These are phyloP conservation scores for Pentalonia nigronervosa DNA, from an alignment of 1,140 invertebrate species.

Conservation along the genomic window DNA sequence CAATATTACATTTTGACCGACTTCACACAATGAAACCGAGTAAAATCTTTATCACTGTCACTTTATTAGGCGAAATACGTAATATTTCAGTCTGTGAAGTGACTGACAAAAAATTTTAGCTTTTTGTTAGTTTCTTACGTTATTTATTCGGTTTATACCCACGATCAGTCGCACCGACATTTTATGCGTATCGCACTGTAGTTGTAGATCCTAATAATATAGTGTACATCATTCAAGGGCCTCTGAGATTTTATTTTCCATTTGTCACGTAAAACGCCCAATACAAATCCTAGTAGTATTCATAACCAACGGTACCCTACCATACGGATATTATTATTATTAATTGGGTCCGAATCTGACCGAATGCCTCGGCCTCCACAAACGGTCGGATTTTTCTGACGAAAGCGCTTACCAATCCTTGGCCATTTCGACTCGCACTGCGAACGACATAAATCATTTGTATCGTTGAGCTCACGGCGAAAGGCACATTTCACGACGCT, in stretches of 20 bases:
- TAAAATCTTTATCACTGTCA: not conserved
- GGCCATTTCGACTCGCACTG: not conserved
- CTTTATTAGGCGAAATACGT: not conserved
- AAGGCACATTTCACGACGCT: not conserved
- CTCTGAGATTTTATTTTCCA: not conserved
- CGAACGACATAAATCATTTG: conserved; percentile 12
- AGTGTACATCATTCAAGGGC: not conserved
- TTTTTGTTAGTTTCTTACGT: not conserved
- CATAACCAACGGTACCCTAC: not conserved
- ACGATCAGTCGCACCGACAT: not conserved
- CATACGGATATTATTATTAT: not conserved
- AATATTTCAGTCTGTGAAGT: not conserved
- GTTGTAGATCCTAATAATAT: not conserved
- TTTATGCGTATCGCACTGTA: not conserved
- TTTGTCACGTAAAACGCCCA: not conserved
- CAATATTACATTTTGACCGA: not conserved
- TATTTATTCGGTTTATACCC: not conserved
- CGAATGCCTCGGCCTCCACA: not conserved
- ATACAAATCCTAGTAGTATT: not conserved
- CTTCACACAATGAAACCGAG: not conserved
- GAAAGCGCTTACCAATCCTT: not conserved
- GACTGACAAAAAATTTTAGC: not conserved
- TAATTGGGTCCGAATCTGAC: not conserved
- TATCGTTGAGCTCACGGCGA: not conserved
- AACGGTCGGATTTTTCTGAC: not conserved